These are phyloP conservation scores for Oostethus manadensis DNA, from an alignment of 2,113 vertebrate genomes.

Conservation along the genomic window DNA sequence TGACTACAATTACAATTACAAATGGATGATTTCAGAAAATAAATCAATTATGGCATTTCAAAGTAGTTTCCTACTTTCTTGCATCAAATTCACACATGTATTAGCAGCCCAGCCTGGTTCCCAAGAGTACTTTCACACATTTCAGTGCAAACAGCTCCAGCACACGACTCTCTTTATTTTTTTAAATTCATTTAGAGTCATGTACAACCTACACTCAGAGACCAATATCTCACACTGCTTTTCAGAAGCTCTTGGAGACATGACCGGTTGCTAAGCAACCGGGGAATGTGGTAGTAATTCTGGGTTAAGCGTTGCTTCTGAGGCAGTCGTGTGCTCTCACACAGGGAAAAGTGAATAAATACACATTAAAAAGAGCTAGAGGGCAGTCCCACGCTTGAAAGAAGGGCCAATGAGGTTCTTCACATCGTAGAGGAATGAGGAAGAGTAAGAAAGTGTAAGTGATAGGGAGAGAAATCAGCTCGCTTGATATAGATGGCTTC, in stretches of 20 bases:
- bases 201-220: slow-evolving; percentile 36
- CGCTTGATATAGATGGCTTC: too few species aligned
- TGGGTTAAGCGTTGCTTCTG: slow-evolving; percentile 41
- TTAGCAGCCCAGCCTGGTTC: not conserved
- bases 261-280: slow-evolving; percentile 67
- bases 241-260: slow-evolving; percentile 40
- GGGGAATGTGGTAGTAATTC: slow-evolving; percentile 44
- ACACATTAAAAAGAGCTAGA: slow-evolving; percentile 28
- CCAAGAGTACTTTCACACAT: slow-evolving; percentile 8
- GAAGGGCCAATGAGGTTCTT: slow-evolving; percentile 9
- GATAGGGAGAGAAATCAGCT: too few species aligned
- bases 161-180: slow-evolving; percentile 13
- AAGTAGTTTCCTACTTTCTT: slow-evolving; percentile 2
- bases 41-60: not conserved
- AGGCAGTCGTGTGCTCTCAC: slow-evolving; percentile 23
- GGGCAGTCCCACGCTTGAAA: slow-evolving; percentile 5
- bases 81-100: not conserved
- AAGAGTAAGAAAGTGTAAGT: too few species aligned
- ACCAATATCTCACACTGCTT: slow-evolving; percentile 30
- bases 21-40: not conserved
- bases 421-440: slow-evolving; percentile 1
- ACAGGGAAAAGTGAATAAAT: slow-evolving; percentile 39
- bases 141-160: slow-evolving; percentile 1
- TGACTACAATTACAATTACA: not conserved
- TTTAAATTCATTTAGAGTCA: slow-evolving; percentile 41